Evolutionary conservation across 2,888 invertebrate species (phyloP).

Genomic region (Drosophila sordidula): DNA sequence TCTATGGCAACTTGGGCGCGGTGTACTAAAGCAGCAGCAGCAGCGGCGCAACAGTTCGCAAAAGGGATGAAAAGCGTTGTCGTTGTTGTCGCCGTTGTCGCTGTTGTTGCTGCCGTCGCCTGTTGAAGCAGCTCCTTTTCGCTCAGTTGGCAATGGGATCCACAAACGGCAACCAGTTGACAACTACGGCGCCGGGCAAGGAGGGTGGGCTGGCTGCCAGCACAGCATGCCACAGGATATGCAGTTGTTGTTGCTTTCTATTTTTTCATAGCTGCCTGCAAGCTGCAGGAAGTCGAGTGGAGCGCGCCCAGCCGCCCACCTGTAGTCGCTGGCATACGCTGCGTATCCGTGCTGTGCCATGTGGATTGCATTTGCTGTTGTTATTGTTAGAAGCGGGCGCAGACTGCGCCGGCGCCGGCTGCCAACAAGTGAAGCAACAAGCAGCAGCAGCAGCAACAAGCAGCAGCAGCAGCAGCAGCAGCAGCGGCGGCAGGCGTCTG

Average conservation of each 20-base stretch:
- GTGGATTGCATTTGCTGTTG: slow-evolving; percentile 68
- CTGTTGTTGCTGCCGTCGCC: slow-evolving; percentile 38
- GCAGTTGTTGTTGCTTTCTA: slow-evolving; percentile 15
- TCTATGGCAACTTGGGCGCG: slow-evolving; percentile 81
- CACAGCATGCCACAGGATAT: slow-evolving; percentile 3
- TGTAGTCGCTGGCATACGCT: slow-evolving; percentile 43
- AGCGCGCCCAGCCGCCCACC: slow-evolving; percentile 43
- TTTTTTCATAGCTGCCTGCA: not conserved
- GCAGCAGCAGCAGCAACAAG: slow-evolving; percentile 34
- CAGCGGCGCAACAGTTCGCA: slow-evolving; percentile 61
- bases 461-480: slow-evolving; percentile 30
- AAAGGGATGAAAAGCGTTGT: slow-evolving; percentile 70
- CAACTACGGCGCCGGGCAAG: slow-evolving; percentile 13
- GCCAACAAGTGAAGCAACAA: slow-evolving; percentile 78
- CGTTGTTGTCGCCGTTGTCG: slow-evolving; percentile 33
- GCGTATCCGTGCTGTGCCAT: slow-evolving; percentile 43
- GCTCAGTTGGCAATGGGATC: slow-evolving; percentile 44
- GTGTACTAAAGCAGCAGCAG: slow-evolving; percentile 61
- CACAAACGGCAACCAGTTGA: slow-evolving; percentile 68
- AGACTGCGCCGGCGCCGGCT: slow-evolving; percentile 59
- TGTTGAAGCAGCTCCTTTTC: slow-evolving; percentile 64
- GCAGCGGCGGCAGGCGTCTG: slow-evolving; percentile 36
- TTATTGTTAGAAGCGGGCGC: slow-evolving; percentile 42
- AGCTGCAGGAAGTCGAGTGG: slow-evolving; percentile 20
- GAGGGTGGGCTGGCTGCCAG: not conserved